Base-by-base conservation (phyloP, 2,113 vertebrate genomes). In the Otolemur garnettii region DNA sequence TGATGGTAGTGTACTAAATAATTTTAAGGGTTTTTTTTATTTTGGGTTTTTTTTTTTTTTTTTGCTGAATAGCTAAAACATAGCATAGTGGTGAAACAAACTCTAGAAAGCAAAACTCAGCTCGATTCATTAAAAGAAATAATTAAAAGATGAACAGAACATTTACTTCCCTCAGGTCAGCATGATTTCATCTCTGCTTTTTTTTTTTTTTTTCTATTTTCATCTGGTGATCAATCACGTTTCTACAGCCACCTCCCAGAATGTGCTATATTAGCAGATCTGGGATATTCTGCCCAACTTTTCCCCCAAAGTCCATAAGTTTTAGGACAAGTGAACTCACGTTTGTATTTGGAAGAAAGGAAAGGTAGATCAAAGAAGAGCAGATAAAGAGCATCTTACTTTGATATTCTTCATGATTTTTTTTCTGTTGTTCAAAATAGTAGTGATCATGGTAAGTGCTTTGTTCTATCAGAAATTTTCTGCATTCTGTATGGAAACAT, bases 71-170 rank as follows among this genome's bases (percentile, higher is more conserved):
- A 91, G 19, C 18, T 90, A 78, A 90, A 78, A 82, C 5, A 68
- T 68, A 59, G 72, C 38, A 42, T 91, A 79, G 38, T 93, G 8
- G 59, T 80, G 38, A 95, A 88, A 92, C 12, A 96, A 91, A 93
- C 50, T 93, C 38, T 81, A 91, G 62, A 96, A 90, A 92, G 57
- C 11, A 94, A 96, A 94, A 94, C 17, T 88, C 80, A 88, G 78
- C 85, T 94, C 77, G 79, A 86, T 96, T 87, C 96, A 91, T 94
- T 91, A 15, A 93, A 86, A 85, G 35, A 91, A 78, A 59, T 93
- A 95, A 96, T 97, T 93, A 95, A 95, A 96, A 85, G 30, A 91
- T 95, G 94, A 95, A 75, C 26, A 95, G 91, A 95, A 89, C 74
- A 60, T 86, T 72, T 28, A 85, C 95, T 91, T 95, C 85, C 78